Base-by-base conservation (phyloP, 2,113 vertebrate genomes). In the Myanophis thanlyinensis region DNA sequence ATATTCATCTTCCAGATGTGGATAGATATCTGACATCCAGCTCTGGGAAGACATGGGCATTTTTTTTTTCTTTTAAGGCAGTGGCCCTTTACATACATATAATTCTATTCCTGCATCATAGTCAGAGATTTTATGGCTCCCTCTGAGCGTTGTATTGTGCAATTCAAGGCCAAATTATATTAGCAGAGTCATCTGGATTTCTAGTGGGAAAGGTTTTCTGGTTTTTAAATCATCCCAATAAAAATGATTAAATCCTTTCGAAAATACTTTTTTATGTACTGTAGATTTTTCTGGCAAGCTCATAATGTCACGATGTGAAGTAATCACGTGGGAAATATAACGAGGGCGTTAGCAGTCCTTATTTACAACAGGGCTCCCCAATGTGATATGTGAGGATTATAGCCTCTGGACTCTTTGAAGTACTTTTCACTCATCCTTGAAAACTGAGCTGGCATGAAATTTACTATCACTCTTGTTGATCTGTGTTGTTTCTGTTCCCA, bases 111-210 rank as follows among this genome's bases (percentile, higher is more conserved):
- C 59, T n/a, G 91, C 11, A 53, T 89, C 48, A 85, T 23, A 84
- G 40, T 56, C 46, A 87, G 85, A 62, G 94, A 92, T 89, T 59
- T 85, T 44, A 13, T 47, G 7, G 40, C 53, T 93, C 51, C 35
- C 91, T 56, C 35, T 4, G 53, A 89, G 85, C 89, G 89, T 91
- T 85, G 40, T 12, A 91, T 93, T 0, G 0, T 89, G 86, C 90
- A 89, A 93, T 0, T 11, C 1, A 0, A 51, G 25, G 22, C 47
- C 48, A 56, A 91, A 49, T 87, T 23, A 87, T 0, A 93, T 51
- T 47, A 93, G 80, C 93, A 93, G 89, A 90, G 54, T 87, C 89
- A 89, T 93, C 94, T 94, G 94, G 62, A 86, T 95, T 18, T 86
- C 51, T 62, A 95, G 87, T 49, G 85, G 88, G 88, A 91, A 15